phyloP scores from a whole-genome alignment of 2,797 vertebrate species.

The Acanthurus leucopareius region DNA sequence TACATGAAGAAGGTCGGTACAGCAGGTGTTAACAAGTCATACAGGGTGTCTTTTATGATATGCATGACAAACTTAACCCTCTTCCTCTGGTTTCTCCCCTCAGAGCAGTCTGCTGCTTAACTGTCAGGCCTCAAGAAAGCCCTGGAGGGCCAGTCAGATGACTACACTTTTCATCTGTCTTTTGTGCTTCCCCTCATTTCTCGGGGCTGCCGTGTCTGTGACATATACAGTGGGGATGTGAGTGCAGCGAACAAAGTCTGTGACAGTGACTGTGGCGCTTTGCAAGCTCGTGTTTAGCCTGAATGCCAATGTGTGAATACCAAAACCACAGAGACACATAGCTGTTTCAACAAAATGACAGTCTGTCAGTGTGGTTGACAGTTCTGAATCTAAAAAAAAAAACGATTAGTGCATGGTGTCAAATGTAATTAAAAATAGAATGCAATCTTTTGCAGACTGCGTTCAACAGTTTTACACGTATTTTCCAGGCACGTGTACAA shows the following conservation, averaged over 20 bases:
- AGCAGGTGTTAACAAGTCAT: not conserved
- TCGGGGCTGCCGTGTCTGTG: conserved; percentile 83
- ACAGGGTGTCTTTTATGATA: not conserved
- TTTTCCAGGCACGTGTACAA: too few species aligned
- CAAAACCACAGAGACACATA: too few species aligned
- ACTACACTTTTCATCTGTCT: conserved; percentile 87
- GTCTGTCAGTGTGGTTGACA: too few species aligned
- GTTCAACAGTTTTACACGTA: too few species aligned
- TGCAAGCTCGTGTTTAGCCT: too few species aligned
- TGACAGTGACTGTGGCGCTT: not conserved
- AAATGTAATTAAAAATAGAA: too few species aligned
- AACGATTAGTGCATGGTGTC: too few species aligned
- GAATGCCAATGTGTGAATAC: too few species aligned
- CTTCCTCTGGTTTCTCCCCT: not conserved
- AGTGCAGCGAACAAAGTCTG: conserved; percentile 67
- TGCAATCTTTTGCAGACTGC: too few species aligned
- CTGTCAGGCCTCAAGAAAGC: conserved; percentile 89
- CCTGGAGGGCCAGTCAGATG: conserved; percentile 92
- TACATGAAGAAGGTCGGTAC: conserved; percentile 89
- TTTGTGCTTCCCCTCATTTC: conserved; percentile 90
- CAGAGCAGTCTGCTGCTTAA: conserved; percentile 90
- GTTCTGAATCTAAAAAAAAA: too few species aligned
- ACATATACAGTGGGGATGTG: conserved; percentile 89
- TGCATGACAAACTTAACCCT: not conserved
- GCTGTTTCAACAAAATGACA: too few species aligned